phyloP scores from a whole-genome alignment of 2,888 invertebrate genomes.

The Euzophera pinguis region DNA sequence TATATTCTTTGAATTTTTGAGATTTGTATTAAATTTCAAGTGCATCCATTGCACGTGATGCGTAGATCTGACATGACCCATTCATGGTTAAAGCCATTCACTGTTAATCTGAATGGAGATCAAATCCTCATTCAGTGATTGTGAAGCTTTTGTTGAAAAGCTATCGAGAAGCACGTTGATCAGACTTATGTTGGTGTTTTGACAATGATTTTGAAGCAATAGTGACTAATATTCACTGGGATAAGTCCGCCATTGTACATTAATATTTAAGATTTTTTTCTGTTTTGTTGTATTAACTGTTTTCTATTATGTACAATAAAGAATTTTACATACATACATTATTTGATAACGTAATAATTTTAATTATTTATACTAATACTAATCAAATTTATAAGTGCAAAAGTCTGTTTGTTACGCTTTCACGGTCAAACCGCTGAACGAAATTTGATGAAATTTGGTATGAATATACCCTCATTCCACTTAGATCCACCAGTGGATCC shows the following conservation, averaged over 20 bases:
- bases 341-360: neutral
- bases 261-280: no score
- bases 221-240: neutral
- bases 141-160: conserved; percentile 8
- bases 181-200: neutral
- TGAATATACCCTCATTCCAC: no score
- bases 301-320: no score
- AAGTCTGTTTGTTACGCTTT: no score
- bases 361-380: no score
- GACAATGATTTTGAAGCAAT: neutral
- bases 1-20: neutral
- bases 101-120: conserved; percentile 32
- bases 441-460: no score
- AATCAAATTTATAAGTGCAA: no score
- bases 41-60: conserved; percentile 9
- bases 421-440: no score
- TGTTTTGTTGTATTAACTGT: no score
- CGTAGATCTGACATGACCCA: conserved; percentile 8
- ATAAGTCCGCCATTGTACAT: no score
- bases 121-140: conserved; percentile 31
- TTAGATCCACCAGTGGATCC: no score
- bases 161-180: neutral
- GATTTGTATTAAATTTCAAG: conserved; percentile 8
- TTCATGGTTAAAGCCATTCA: conserved; percentile 11
- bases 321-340: no score